A percentile compares a stretch with the other conserved stretches of the same genome.
Evolutionary conservation across 2,888 invertebrate genomes (phyloP).

Genomic region (Noctua janthe): DNA sequence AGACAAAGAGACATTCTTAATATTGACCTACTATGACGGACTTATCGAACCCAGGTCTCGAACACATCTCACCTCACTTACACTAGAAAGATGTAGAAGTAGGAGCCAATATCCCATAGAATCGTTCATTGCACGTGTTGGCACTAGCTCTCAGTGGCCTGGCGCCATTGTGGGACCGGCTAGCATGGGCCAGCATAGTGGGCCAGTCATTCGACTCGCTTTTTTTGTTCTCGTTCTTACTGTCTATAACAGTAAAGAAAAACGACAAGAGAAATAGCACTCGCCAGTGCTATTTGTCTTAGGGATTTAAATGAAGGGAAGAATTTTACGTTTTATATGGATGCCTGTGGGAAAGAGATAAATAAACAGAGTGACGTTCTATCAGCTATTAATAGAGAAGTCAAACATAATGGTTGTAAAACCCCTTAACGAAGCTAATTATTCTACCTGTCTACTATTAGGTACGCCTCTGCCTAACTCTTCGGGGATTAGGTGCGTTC

Average conservation of each 20-base stretch:
- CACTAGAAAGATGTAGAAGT: background rate
- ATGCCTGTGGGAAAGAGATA: no score
- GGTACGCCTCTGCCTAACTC: no score
- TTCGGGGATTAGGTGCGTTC: no score
- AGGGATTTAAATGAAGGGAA: conserved; percentile 14
- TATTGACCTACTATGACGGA: no score
- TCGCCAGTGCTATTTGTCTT: conserved; percentile 14
- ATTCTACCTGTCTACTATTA: no score
- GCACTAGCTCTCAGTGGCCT: conserved; percentile 22
- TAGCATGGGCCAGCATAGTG: conserved; percentile 33
- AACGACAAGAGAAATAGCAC: no score
- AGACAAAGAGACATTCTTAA: no score
- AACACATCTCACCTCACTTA: conserved; percentile 21
- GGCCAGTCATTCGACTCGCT: background rate
- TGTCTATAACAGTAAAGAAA: conserved; percentile 21
- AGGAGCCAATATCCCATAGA: conserved; percentile 31
- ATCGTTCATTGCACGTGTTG: conserved; percentile 56
- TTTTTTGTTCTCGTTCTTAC: conserved; percentile 32
- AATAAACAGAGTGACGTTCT: no score
- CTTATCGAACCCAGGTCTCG: conserved; percentile 12
- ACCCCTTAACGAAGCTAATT: no score
- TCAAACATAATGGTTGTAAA: no score
- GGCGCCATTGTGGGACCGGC: conserved; percentile 33
- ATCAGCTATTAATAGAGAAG: no score
- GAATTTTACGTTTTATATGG: background rate